Percentiles rank a stretch among this genome's conserved stretches.
These are phyloP conservation scores for Steinernema feltiae DNA, from an alignment of 1,140 invertebrate species.

Conservation along the genomic window DNA sequence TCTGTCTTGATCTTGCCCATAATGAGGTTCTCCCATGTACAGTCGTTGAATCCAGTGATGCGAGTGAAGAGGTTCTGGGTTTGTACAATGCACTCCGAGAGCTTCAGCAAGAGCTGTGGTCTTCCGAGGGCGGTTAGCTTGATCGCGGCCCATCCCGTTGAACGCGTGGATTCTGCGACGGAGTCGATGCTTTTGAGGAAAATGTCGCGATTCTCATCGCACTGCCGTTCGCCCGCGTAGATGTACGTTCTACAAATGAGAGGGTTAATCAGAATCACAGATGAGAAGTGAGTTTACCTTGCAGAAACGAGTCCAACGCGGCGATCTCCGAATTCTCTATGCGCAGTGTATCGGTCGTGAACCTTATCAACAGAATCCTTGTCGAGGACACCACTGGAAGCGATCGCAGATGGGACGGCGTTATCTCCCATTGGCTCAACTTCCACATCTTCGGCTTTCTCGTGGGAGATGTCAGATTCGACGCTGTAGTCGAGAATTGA, in stretches of 20 bases:
- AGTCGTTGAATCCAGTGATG: constrained; percentile 72
- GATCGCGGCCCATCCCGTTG: constrained; percentile 89
- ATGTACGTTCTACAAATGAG: constrained; percentile 74
- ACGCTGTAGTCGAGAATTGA: constrained; percentile 97
- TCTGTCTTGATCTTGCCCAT: constrained; percentile 63
- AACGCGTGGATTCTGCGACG: constrained; percentile 82
- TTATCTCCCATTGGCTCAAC: constrained; percentile 52
- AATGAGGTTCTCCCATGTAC: constrained; percentile 53
- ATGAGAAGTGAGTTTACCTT: constrained; percentile 60
- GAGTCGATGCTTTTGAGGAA: constrained; percentile 89
- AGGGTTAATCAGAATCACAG: background rate
- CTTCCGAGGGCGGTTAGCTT: constrained; percentile 96
- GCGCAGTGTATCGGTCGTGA: constrained; percentile 77
- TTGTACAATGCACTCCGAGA: constrained; percentile 92
- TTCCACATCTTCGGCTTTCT: constrained; percentile 60
- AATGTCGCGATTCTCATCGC: constrained; percentile 94
- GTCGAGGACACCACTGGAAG: constrained; percentile 15
- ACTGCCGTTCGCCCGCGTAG: constrained; percentile 92
- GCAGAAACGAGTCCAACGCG: constrained; percentile 86
- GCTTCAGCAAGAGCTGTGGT: constrained; percentile 83
- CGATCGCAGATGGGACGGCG: constrained; percentile 22
- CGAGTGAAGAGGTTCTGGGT: constrained; percentile 80
- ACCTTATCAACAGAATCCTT: constrained; percentile 39
- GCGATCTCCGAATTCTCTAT: constrained; percentile 87
- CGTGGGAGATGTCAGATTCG: constrained; percentile 76